These are phyloP conservation scores for Fundulus diaphanus DNA, from an alignment of 2,797 vertebrate species.

Conservation along the genomic window DNA sequence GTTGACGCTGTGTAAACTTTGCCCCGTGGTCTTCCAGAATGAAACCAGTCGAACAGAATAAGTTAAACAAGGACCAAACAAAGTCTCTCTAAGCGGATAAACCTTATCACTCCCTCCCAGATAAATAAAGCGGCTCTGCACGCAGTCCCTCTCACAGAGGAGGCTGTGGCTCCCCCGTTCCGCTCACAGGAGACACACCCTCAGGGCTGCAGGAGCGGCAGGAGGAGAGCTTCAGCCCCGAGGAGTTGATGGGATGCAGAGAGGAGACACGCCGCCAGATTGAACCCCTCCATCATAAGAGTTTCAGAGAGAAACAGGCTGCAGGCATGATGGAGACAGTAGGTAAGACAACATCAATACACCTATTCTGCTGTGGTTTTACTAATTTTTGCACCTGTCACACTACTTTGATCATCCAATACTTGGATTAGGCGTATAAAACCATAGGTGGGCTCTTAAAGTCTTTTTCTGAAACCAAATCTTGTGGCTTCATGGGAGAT, in stretches of 20 bases:
- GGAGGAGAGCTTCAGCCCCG: slow-evolving; percentile 28
- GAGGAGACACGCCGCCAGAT: slow-evolving; percentile 34
- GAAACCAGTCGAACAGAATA: not conserved
- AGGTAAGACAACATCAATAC: slow-evolving; percentile 52
- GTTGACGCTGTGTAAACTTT: slow-evolving; percentile 4
- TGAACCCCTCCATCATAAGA: slow-evolving; percentile 8
- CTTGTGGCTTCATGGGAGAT: not conserved
- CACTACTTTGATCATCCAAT: not conserved
- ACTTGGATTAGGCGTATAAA: not conserved
- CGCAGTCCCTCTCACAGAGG: slow-evolving; percentile 10
- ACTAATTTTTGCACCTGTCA: not conserved
- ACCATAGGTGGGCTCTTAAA: not conserved
- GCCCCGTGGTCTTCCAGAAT: not conserved
- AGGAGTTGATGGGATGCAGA: slow-evolving; percentile 61
- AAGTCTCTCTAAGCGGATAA: not conserved
- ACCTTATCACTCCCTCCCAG: not conserved
- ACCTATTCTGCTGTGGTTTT: not conserved
- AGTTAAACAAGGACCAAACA: not conserved
- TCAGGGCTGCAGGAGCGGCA: slow-evolving; percentile 32
- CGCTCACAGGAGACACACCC: slow-evolving; percentile 64
- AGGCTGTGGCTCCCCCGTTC: slow-evolving; percentile 63
- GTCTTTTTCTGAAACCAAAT: not conserved
- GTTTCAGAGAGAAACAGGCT: slow-evolving; percentile 22
- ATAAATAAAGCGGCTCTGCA: not conserved
- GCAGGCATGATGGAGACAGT: slow-evolving; percentile 39